These are phyloP conservation scores for Lacerta agilis DNA, from an alignment of 2,797 vertebrate species.

Conservation along the genomic window DNA sequence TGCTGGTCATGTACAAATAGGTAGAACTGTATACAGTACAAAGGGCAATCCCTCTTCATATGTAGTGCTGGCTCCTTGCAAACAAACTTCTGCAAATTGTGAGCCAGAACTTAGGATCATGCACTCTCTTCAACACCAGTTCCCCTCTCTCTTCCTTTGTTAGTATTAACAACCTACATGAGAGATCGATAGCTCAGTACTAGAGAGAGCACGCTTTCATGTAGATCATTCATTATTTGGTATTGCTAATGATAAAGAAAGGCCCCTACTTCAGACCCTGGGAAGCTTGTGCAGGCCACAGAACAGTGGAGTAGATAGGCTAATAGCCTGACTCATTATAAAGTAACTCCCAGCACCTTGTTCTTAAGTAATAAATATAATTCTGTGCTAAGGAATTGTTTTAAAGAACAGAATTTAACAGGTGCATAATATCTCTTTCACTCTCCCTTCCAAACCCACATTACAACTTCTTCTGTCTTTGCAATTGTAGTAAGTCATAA, in stretches of 20 bases:
- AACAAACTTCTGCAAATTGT: neutral
- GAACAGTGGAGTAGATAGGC: neutral
- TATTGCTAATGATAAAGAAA: neutral
- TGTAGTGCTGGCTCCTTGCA: neutral
- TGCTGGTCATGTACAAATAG: neutral
- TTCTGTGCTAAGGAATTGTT: neutral
- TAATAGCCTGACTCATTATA: neutral
- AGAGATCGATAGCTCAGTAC: neutral
- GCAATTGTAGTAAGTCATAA: neutral
- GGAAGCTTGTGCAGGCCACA: neutral
- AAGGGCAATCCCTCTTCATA: neutral
- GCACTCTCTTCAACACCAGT: neutral
- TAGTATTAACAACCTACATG: neutral
- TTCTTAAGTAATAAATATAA: neutral
- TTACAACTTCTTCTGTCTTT: neutral
- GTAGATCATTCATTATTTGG: neutral
- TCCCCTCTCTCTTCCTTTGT: neutral
- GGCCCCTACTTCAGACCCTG: neutral
- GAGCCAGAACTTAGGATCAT: neutral
- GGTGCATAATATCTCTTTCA: neutral
- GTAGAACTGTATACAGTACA: neutral
- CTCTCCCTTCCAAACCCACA: neutral
- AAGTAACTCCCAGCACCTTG: neutral
- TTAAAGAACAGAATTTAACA: neutral
- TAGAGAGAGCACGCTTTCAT: neutral